phyloP scores from a whole-genome alignment of 2,113 vertebrate genomes.

The Ursus arctos region DNA sequence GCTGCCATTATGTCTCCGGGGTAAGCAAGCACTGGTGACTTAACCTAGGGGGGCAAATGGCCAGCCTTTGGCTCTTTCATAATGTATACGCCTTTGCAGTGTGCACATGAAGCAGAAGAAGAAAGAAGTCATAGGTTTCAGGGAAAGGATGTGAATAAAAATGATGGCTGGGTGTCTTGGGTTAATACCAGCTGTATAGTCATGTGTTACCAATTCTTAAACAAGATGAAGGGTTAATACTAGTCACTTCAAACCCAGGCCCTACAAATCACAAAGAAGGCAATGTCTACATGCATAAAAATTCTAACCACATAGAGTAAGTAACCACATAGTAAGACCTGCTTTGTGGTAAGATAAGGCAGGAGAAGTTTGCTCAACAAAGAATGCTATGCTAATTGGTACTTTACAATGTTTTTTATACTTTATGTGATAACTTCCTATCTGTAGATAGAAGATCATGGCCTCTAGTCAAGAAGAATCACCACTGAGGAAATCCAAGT shows the following conservation, averaged over 20 bases:
- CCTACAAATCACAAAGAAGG: not conserved
- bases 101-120: not conserved
- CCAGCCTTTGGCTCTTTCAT: not conserved
- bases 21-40: not conserved
- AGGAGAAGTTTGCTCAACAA: not conserved
- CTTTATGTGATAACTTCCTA: not conserved
- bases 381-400: not conserved
- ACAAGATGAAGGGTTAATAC: not conserved
- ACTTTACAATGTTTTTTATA: not conserved
- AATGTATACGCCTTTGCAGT: not conserved
- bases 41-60: not conserved
- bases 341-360: not conserved
- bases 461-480: not conserved
- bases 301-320: not conserved
- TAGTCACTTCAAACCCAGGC: not conserved
- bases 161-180: not conserved
- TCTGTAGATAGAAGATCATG: not conserved
- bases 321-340: too few species aligned
- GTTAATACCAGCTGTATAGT: not conserved
- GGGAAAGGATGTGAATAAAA: not conserved
- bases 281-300: not conserved
- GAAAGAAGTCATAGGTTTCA: not conserved
- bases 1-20: slow-evolving; percentile 37
- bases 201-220: not conserved
- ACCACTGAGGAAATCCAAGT: not conserved